A percentile compares a stretch with the other conserved stretches of the same genome.
These are phyloP conservation scores for Cryptomyrus ogoouensis DNA, from an alignment of 2,113 vertebrate genomes.

Conservation along the genomic window DNA sequence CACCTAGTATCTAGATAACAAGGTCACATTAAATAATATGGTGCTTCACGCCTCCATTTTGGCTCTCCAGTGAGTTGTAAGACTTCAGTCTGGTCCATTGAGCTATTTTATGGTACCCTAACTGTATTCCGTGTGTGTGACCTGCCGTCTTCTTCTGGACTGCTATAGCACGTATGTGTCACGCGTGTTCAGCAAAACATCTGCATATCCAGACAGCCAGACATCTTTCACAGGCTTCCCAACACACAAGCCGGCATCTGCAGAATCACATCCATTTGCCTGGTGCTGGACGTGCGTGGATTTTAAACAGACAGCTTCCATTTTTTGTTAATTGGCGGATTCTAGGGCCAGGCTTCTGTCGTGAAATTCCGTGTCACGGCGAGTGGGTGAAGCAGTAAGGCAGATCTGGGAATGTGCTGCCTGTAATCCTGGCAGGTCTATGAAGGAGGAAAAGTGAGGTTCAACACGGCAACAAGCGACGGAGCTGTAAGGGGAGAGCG, in stretches of 20 bases:
- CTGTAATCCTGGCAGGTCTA: not conserved
- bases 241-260: not conserved
- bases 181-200: not conserved
- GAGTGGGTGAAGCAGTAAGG: not conserved
- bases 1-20: not conserved
- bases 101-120: not conserved
- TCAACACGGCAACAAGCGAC: not conserved
- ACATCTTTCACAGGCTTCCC: not conserved
- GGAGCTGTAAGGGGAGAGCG: not conserved
- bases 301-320: not conserved
- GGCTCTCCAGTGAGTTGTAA: not conserved
- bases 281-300: not conserved
- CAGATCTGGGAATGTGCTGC: not conserved
- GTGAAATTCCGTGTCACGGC: not conserved
- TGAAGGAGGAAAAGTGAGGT: not conserved
- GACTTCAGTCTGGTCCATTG: not conserved
- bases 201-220: not conserved
- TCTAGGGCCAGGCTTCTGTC: not conserved
- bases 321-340: not conserved
- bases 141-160: not conserved
- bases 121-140: not conserved
- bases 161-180: not conserved
- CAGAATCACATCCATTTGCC: not conserved
- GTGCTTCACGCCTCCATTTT: not conserved
- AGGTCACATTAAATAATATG: not conserved